Percentiles rank a stretch among this genome's conserved stretches.
phyloP scores from a whole-genome alignment of 2,113 vertebrate genomes.

The Asarcornis scutulata region DNA sequence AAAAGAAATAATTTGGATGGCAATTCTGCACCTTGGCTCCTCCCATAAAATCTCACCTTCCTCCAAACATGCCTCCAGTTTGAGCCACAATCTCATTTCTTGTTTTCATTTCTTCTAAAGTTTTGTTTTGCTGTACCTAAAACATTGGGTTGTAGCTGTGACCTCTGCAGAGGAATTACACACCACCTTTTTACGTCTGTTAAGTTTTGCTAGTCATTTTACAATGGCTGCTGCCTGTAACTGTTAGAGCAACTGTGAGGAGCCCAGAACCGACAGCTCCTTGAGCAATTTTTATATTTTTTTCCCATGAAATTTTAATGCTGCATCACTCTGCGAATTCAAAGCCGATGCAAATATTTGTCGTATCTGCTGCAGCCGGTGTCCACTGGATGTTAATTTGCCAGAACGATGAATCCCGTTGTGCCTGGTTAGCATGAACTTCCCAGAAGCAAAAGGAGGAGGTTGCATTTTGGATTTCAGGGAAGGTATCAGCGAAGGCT shows the following conservation, averaged over 20 bases:
- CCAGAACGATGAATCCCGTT: background rate
- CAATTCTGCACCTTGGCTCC: background rate
- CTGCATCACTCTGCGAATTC: background rate
- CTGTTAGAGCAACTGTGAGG: background rate
- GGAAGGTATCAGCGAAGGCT: background rate
- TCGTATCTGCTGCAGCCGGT: background rate
- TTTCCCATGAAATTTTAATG: slow-evolving; percentile 15
- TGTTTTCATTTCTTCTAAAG: background rate
- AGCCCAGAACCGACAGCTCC: background rate
- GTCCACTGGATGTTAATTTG: background rate
- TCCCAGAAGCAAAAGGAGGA: background rate
- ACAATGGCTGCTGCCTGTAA: background rate
- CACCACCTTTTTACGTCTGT: background rate
- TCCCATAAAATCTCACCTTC: background rate
- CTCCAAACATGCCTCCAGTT: background rate
- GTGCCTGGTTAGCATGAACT: background rate
- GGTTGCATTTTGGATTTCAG: background rate
- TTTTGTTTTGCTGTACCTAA: background rate
- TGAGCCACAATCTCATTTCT: background rate
- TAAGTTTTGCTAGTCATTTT: background rate
- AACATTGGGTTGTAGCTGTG: background rate
- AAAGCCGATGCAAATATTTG: background rate
- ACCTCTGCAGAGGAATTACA: background rate
- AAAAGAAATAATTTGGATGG: background rate
- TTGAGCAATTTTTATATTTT: slow-evolving; percentile 22